A percentile compares a stretch with the other conserved stretches of the same genome.
These are phyloP conservation scores for Microplitis demolitor DNA, from an alignment of 1,140 invertebrate species.

Conservation along the genomic window DNA sequence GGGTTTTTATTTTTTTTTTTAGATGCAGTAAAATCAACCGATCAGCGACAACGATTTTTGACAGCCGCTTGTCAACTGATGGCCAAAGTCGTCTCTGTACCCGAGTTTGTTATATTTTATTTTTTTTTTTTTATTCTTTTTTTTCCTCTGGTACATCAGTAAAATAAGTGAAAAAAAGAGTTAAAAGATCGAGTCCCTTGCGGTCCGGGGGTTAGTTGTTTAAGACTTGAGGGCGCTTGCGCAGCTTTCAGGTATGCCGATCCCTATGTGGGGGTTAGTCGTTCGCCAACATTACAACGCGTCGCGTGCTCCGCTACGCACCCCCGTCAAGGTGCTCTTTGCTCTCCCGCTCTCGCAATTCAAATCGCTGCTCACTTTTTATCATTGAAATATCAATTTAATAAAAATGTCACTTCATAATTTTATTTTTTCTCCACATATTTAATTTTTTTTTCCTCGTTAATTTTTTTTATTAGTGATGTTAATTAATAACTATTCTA, in stretches of 20 bases:
- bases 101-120: neutral
- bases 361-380: too few species aligned
- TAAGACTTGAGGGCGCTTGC: constrained; percentile 48
- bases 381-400: too few species aligned
- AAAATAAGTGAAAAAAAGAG: constrained; percentile 6
- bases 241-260: constrained; percentile 50
- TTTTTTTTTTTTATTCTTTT: neutral
- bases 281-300: constrained; percentile 51
- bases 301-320: constrained; percentile 32
- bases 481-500: neutral
- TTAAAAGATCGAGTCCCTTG: constrained; percentile 21
- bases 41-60: neutral
- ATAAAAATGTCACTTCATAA: too few species aligned
- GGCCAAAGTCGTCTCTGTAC: neutral
- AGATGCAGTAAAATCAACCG: neutral
- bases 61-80: neutral
- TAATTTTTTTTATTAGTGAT: neutral
- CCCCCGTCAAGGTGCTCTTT: neutral
- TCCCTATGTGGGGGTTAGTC: constrained; percentile 49
- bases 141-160: neutral
- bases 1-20: neutral
- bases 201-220: constrained; percentile 38
- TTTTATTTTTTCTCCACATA: too few species aligned
- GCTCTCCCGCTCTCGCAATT: neutral
- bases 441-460: neutral